Evolutionary conservation across 2,888 invertebrate species (phyloP), one percentile per base, ranked within the genome.

Genomic region (Colostygia pectinataria): DNA sequence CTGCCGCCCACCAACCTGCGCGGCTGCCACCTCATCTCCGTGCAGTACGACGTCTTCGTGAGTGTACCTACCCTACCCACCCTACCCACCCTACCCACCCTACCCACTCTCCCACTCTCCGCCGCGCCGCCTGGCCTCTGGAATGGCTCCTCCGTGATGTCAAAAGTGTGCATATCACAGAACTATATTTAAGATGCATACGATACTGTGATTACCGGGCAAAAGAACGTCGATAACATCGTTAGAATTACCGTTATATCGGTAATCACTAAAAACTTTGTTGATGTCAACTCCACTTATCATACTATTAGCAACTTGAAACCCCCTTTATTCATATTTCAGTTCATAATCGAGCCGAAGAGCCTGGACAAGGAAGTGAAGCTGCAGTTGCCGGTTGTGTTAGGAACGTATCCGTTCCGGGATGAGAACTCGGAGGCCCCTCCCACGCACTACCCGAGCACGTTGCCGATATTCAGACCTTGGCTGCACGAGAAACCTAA

Each of bases 1-100:
- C 89, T 98, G 68, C 98, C 98, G 56, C 98, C 98, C 25, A 98
- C 98, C 54, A 97, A 97, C 91, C 92, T 98, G 45, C 92, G 97
- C 66, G 98, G 98, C 48, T 98, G 98, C 78, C 97, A 97, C 83
- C 93, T 98, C 67, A 98, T 98, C 71, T 94, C 95, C 76, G 96
- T 98, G 67, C 95, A 96, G 67, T 98, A 98, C 76, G 97, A 98
- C 79, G 96, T 98, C 43, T 31, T 25, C 25, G 31, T 24, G 4
- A 24, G 40, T n/a, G n/a, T 39, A 8, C 7, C n/a, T 7, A 25
- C 8, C 6, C 1, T n/a, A 6, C 6, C n/a, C n/a, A n/a, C n/a
- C n/a, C n/a, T n/a, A n/a, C n/a, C n/a, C n/a, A n/a, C n/a, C n/a
- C n/a, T n/a, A n/a, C n/a, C n/a, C n/a, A n/a, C n/a, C n/a, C n/a